Percentiles rank a stretch among this genome's conserved stretches.
Evolutionary conservation across 2,888 invertebrate species (phyloP).

Genomic region (Aphidoletes aphidimyza): DNA sequence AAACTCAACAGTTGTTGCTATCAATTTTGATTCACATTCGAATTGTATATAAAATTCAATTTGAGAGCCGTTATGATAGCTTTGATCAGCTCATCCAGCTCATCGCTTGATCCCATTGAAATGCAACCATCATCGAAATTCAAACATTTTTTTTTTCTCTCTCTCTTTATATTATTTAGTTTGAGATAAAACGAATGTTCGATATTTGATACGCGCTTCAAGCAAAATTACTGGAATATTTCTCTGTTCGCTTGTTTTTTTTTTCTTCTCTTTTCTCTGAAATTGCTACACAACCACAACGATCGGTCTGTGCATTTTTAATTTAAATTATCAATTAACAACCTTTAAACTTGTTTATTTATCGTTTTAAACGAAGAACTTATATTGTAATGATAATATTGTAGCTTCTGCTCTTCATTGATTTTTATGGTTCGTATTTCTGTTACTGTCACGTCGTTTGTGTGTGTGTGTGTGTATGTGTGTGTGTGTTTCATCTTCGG

Average conservation of each 20-base stretch:
- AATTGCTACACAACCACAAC: not conserved
- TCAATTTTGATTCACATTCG: too few species aligned
- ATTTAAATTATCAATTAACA: conserved; percentile 52
- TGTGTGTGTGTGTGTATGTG: too few species aligned
- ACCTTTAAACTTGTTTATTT: conserved; percentile 51
- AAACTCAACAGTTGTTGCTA: too few species aligned
- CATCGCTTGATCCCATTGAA: too few species aligned
- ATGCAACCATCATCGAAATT: too few species aligned
- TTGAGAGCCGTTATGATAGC: too few species aligned
- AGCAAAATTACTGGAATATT: not conserved
- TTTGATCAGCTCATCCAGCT: too few species aligned
- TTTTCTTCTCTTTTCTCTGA: too few species aligned
- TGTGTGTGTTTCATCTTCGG: too few species aligned
- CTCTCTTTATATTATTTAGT: not conserved
- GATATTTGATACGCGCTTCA: not conserved
- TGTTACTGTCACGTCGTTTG: conserved; percentile 14
- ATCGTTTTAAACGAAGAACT: conserved; percentile 43
- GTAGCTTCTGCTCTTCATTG: conserved; percentile 43
- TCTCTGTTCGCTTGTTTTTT: not conserved
- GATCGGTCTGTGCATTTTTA: conserved; percentile 3
- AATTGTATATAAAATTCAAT: too few species aligned
- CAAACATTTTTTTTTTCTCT: too few species aligned
- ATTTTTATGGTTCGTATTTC: conserved; percentile 3
- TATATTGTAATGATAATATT: conserved; percentile 50
- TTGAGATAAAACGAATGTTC: not conserved